A percentile compares a stretch with the other conserved stretches of the same genome.
phyloP scores from a whole-genome alignment of 2,888 invertebrate species.

The Argynnis bischoffii region DNA sequence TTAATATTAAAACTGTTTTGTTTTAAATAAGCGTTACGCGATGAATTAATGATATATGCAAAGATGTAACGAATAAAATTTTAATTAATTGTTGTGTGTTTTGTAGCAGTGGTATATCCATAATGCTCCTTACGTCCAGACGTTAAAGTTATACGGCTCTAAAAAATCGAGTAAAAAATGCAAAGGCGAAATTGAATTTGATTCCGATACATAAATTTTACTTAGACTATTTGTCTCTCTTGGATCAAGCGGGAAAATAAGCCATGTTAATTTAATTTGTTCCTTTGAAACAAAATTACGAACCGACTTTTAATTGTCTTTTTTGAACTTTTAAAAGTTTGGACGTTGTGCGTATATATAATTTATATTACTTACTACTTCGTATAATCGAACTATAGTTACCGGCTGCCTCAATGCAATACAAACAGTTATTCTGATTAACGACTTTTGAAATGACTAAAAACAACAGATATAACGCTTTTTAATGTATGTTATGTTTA shows the following conservation, averaged over 20 bases:
- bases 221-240: slow-evolving; percentile 79
- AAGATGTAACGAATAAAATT: background rate
- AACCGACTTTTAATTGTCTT: slow-evolving; percentile 69
- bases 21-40: too few species aligned
- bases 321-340: slow-evolving; percentile 32
- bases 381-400: slow-evolving; percentile 61
- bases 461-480: slow-evolving; percentile 79
- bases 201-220: slow-evolving; percentile 82
- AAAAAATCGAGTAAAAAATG: slow-evolving; percentile 78
- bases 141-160: slow-evolving; percentile 61
- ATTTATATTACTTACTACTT: slow-evolving; percentile 35
- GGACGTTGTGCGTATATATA: slow-evolving; percentile 20
- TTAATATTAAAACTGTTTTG: too few species aligned
- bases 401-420: slow-evolving; percentile 49
- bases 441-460: slow-evolving; percentile 79
- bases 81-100: slow-evolving; percentile 5
- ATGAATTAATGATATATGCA: too few species aligned
- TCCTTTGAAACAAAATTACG: slow-evolving; percentile 67
- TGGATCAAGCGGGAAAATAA: slow-evolving; percentile 67
- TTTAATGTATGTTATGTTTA: slow-evolving; percentile 79
- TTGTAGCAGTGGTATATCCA: slow-evolving; percentile 52
- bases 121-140: slow-evolving; percentile 51
- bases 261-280: slow-evolving; percentile 61
- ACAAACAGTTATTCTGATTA: slow-evolving; percentile 65
- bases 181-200: slow-evolving; percentile 81